Evolutionary conservation across 2,113 vertebrate genomes (phyloP), one percentile per base, ranked within the genome.

Genomic region (Conger conger): DNA sequence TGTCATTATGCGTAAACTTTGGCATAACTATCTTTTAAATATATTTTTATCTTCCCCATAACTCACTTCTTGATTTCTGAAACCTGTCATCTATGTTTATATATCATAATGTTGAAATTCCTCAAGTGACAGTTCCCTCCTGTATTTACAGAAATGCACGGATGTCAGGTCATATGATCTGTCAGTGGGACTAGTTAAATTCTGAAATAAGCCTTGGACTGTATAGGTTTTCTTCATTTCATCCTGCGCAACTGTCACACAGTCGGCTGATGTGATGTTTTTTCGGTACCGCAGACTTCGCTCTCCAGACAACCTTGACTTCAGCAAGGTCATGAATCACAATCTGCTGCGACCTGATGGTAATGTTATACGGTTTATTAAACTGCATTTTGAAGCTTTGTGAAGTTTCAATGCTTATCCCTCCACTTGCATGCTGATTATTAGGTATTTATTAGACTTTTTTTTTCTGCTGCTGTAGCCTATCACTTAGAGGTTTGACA

Each of bases 251-350:
- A 33, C 68, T 73, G 68, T 33, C 68, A 73, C 68, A 73, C 68
- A 73, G 13, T n/a, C 27, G 68, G 33, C 68, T 73, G 68, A 73
- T 27, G 68, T 73, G 30, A 73, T 73, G 13, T 73, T 73, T 73
- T 8, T 33, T 73, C 27, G 4, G 68, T 73, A 73, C 30, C 27
- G 68, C 68, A 33, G 68, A 33, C 11, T 4, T 73, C 4, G n/a
- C 33, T 36, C 18, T 42, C 30, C 80, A 30, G 53, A 53, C 80
- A 45, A 30, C 50, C 30, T 13, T 82, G 53, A 42, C 11, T 82
- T 53, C 38, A 57, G 27, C 30, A 30, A 57, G 80, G 33, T 33
- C 45, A 82, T 82, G 80, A 82, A 82, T 82, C 80, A 36, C 45
- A 35, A 82, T 82, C 30, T 57, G 35, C 7, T n/a, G 27, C 6